Conservation (phyloP, 2,113 vertebrate genomes). For the Neolamprologus longior region DNA sequence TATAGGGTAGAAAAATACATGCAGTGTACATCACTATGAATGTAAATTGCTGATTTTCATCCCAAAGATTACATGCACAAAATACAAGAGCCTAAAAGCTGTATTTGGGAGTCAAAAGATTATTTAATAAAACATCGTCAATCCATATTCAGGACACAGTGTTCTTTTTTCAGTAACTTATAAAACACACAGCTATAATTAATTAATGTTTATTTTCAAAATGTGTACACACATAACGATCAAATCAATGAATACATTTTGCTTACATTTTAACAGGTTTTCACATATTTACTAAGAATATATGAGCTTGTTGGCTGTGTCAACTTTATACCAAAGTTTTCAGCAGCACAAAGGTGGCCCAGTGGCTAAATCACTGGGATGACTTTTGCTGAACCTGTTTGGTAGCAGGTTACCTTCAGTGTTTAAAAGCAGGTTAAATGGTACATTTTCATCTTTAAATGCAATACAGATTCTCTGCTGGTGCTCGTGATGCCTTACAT, state of each 20-base stretch:
- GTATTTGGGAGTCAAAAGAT: neutral
- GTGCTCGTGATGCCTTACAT: neutral
- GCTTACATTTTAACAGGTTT: neutral
- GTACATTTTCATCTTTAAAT: neutral
- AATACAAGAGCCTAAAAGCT: neutral
- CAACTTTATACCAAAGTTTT: neutral
- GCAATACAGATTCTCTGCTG: neutral
- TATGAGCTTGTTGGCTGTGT: neutral
- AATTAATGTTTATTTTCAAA: constrained; percentile 35
- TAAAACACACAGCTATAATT: neutral
- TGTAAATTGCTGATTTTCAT: neutral
- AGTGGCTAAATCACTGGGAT: neutral
- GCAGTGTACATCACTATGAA: neutral
- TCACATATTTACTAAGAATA: neutral
- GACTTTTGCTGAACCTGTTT: neutral
- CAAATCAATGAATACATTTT: constrained; percentile 25
- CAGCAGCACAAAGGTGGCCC: neutral
- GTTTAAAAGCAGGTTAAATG: neutral
- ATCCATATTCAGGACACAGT: neutral
- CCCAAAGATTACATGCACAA: neutral
- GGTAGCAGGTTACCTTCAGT: neutral
- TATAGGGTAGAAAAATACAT: neutral
- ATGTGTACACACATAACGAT: neutral
- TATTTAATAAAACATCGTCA: neutral
- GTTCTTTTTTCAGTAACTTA: neutral